These are phyloP conservation scores for Horisme vitalbata DNA, from an alignment of 2,888 invertebrate species.

Conservation along the genomic window DNA sequence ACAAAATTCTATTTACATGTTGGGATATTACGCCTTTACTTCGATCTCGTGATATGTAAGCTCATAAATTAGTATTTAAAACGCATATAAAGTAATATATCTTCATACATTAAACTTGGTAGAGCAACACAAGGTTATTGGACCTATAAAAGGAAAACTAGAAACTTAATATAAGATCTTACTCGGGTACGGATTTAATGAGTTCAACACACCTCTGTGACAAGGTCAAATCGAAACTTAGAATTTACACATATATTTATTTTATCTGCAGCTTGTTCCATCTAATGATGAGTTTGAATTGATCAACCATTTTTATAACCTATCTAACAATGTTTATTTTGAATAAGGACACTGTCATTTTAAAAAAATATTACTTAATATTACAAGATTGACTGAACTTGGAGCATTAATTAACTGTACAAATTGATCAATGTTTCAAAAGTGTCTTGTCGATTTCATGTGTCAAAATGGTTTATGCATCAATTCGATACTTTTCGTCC, in stretches of 20 bases:
- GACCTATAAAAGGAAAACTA: slow-evolving; percentile 1
- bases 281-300: not conserved
- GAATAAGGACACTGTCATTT: no score
- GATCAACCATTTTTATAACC: not conserved
- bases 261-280: not conserved
- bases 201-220: not conserved
- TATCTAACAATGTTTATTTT: not conserved
- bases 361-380: no score
- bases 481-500: no score
- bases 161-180: not conserved
- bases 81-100: not conserved
- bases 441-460: no score
- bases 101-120: not conserved
- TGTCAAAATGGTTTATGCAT: no score
- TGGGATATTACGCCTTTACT: not conserved
- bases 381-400: no score
- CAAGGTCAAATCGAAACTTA: not conserved
- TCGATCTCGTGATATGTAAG: not conserved
- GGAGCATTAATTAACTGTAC: no score
- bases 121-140: not conserved
- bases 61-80: not conserved
- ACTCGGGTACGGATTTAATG: not conserved
- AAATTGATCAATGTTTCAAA: no score
- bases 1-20: not conserved
- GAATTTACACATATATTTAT: not conserved